Evolutionary conservation across 1,140 invertebrate genomes (phyloP).

Genomic region (Theocolax elegans): DNA sequence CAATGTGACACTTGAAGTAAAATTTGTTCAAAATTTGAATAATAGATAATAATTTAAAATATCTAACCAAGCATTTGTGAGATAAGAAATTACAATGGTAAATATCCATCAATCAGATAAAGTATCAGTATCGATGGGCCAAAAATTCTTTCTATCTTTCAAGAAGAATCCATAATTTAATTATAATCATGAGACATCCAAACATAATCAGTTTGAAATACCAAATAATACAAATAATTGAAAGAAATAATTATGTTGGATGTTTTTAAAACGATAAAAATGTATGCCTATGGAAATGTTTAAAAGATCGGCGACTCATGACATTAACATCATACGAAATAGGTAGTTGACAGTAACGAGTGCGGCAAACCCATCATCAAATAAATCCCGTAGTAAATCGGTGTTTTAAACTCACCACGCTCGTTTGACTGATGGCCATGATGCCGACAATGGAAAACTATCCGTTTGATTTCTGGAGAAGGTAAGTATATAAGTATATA

Average conservation of each 20-base stretch:
- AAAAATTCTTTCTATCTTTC: background rate
- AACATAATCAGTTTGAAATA: background rate
- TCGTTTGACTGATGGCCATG: constrained; percentile 69
- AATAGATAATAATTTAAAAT: too few species aligned
- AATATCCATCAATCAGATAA: background rate
- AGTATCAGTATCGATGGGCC: background rate
- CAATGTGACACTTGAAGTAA: too few species aligned
- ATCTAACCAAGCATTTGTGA: too few species aligned
- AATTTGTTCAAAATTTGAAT: too few species aligned
- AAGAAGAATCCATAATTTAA: background rate
- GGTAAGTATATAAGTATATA: constrained; percentile 1
- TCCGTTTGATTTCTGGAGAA: constrained; percentile 39
- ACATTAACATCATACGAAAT: background rate
- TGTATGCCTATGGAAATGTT: background rate
- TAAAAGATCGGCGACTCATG: background rate
- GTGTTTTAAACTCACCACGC: constrained; percentile 65
- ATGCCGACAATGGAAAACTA: constrained; percentile 28
- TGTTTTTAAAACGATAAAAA: too few species aligned
- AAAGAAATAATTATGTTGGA: too few species aligned
- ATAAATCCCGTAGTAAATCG: background rate
- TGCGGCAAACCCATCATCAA: background rate
- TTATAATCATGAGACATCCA: background rate
- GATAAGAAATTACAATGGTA: too few species aligned
- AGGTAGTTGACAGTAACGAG: background rate
- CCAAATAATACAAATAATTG: too few species aligned